A percentile compares a stretch with the other conserved stretches of the same genome.
Conservation (phyloP, 2,888 invertebrate genomes). For the Melipona bicolor region DNA sequence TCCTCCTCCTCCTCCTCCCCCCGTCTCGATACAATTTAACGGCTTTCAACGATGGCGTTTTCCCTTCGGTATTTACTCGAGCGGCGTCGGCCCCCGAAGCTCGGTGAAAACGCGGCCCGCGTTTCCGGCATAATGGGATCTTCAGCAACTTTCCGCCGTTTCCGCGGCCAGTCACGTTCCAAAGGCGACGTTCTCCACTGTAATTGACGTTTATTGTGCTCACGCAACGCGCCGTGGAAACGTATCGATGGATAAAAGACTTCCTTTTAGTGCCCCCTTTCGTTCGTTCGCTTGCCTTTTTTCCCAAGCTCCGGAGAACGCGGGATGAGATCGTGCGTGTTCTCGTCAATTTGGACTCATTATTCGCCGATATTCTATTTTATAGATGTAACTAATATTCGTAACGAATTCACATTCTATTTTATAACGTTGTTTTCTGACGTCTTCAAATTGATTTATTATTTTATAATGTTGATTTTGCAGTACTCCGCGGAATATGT, state of each 20-base stretch:
- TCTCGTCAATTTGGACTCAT: too few relatives aligned
- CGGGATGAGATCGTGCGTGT: too few relatives aligned
- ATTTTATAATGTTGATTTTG: too few relatives aligned
- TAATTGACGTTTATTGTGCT: constrained; percentile 64
- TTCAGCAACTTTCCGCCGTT: constrained; percentile 49
- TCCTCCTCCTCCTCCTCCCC: constrained; percentile 15
- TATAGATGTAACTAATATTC: too few relatives aligned
- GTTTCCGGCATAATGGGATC: constrained; percentile 64
- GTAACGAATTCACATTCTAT: too few relatives aligned
- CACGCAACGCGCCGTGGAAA: constrained; percentile 18
- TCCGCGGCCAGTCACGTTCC: constrained; percentile 53
- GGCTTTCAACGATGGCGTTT: constrained; percentile 64
- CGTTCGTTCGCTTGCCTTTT: neutral
- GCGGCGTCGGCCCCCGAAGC: constrained; percentile 8
- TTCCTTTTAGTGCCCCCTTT: neutral
- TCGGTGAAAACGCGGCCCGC: constrained; percentile 52
- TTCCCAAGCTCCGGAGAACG: too few relatives aligned
- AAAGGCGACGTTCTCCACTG: constrained; percentile 36
- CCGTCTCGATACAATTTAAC: constrained; percentile 77
- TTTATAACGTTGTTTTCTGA: too few relatives aligned
- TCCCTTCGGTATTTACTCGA: constrained; percentile 69
- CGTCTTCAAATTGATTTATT: too few relatives aligned
- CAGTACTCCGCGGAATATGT: too few relatives aligned
- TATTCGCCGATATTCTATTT: too few relatives aligned
- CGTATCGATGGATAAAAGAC: constrained; percentile 34